Base-by-base conservation (phyloP, 2,113 vertebrate species). In the Micronisus gabar region DNA sequence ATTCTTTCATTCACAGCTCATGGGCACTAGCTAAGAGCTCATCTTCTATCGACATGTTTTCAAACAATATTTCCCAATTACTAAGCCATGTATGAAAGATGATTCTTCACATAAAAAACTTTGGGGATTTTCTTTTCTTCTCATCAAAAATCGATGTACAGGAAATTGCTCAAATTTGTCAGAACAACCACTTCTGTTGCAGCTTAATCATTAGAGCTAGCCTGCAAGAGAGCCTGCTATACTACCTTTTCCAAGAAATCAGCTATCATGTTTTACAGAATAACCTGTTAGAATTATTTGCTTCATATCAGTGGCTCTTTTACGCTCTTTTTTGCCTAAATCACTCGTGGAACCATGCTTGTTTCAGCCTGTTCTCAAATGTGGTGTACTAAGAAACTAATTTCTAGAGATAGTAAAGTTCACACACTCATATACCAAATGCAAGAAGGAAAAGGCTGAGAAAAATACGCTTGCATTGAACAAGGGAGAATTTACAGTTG, bases 121-220 rank as follows among this genome's bases (percentile, higher is more conserved):
- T 91, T 7, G 29, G 43, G 88, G 76, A 81, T 84, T 93, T 95
- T 95, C 72, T 82, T 95, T 95, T 76, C 67, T 75, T 74, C 70
- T 93, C 89, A 94, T 94, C 73, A 93, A 81, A 96, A 96, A 96
- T 95, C 93, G 3, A 96, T 96, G 86, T 43, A 80, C 38, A 87
- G 93, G 84, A 96, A 96, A 96, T 88, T 94, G 93, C 47, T 95
- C 58, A 92, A 81, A 94, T 96, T 95, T 96, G 34, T 97, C 93
- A 96, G 91, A 96, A 81, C 43, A 86, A 88, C 79, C 59, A 82
- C 58, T 86, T 93, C 45, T 90, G 17, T 66, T 96, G 38, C 82
- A 83, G 41, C 38, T 96, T 88, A 83, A 83, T 91, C 78, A 72
- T 86, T 76, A 94, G 30, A 87, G 25, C 59, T 36, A 86, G 21